phyloP scores from a whole-genome alignment of 2,888 invertebrate species.

The Rhagium mordax region DNA sequence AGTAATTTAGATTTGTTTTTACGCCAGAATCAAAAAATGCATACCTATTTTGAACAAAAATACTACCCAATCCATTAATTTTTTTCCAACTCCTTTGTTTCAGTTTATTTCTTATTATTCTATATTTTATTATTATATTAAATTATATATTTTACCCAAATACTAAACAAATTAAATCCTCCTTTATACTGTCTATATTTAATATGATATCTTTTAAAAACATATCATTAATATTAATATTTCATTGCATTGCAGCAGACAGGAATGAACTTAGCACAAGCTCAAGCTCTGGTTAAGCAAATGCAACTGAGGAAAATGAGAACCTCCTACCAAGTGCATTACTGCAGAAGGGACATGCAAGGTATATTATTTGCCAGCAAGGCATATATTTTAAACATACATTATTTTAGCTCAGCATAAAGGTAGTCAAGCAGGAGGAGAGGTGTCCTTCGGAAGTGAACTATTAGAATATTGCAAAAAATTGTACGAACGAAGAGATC shows the following conservation, averaged over 20 bases:
- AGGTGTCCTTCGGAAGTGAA: conserved; percentile 44
- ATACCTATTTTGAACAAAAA: too few species aligned
- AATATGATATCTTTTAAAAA: neutral
- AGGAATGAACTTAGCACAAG: conserved; percentile 36
- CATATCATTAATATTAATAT: neutral
- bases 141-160: too few species aligned
- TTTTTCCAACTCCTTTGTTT: too few species aligned
- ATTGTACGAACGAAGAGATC: conserved; percentile 39
- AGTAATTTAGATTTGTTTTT: too few species aligned
- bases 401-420: neutral
- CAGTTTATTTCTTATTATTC: too few species aligned
- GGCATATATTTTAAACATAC: neutral
- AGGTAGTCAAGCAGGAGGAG: neutral
- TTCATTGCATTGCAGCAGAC: conserved; percentile 11
- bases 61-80: too few species aligned
- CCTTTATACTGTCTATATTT: too few species aligned
- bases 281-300: conserved; percentile 41
- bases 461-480: conserved; percentile 47
- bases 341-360: conserved; percentile 20
- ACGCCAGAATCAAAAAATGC: too few species aligned
- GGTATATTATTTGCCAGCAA: neutral
- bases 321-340: conserved; percentile 44
- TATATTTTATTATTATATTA: too few species aligned
- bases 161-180: too few species aligned
- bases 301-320: conserved; percentile 43